phyloP scores from a whole-genome alignment of 2,113 vertebrate species.

The Poeciliopsis prolifica region DNA sequence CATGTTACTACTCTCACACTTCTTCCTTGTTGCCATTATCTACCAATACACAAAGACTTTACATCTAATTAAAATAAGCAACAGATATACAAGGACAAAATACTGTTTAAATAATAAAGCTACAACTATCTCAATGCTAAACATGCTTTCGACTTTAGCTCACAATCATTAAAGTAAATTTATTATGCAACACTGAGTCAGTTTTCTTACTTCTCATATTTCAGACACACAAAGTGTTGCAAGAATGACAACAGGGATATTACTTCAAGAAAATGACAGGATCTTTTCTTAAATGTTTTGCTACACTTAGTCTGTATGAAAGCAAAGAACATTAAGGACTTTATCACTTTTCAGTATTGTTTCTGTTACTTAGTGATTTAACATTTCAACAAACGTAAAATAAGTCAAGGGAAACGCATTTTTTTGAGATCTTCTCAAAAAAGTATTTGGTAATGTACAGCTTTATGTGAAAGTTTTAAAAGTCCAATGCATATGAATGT shows the following conservation, averaged over 20 bases:
- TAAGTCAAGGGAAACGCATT: background rate
- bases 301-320: background rate
- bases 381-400: background rate
- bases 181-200: background rate
- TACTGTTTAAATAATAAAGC: background rate
- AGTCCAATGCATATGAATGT: background rate
- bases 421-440: background rate
- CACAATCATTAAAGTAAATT: background rate
- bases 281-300: conserved; percentile 35
- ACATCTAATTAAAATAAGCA: background rate
- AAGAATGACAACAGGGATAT: conserved; percentile 15
- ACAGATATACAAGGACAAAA: background rate
- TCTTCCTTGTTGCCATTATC: conserved; percentile 21
- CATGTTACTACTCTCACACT: conserved; percentile 30
- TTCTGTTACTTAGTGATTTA: background rate
- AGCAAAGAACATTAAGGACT: background rate
- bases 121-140: background rate
- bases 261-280: background rate
- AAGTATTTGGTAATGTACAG: background rate
- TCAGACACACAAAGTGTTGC: conserved; percentile 27
- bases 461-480: background rate
- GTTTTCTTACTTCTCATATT: conserved; percentile 3
- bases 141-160: background rate
- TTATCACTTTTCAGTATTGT: background rate
- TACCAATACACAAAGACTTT: background rate